Evolutionary conservation across 2,888 invertebrate genomes (phyloP).

Genomic region (Dexiosoma caninum): DNA sequence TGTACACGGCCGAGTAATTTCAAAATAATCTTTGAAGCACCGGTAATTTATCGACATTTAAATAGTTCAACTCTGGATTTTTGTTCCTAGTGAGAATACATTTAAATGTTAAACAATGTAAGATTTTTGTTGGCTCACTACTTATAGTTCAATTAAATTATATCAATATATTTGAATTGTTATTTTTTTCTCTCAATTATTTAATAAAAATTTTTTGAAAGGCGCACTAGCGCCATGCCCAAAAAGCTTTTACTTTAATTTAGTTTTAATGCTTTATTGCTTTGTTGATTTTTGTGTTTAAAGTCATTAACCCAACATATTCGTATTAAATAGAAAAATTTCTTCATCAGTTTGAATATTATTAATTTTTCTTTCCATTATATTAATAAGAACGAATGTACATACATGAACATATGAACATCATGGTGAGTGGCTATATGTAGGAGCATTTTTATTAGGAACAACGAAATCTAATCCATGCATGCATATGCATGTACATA

Average conservation of each 20-base stretch:
- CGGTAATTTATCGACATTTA: no score
- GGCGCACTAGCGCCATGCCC: conserved; percentile 25
- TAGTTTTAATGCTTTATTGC: not conserved
- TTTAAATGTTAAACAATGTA: not conserved
- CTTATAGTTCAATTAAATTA: not conserved
- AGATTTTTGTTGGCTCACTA: not conserved
- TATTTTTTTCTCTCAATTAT: not conserved
- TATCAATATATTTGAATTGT: not conserved
- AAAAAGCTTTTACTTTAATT: conserved; percentile 8
- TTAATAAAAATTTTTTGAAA: not conserved
- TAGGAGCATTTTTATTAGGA: no score
- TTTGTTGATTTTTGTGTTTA: not conserved
- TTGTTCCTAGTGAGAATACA: no score
- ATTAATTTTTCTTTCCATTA: not conserved
- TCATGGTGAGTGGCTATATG: no score
- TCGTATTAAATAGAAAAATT: not conserved
- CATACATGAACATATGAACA: not conserved
- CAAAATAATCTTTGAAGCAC: no score
- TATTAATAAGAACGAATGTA: not conserved
- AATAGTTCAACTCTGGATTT: no score
- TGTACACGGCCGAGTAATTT: no score
- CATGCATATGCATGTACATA: no score
- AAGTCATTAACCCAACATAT: conserved; percentile 1
- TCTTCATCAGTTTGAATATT: not conserved
- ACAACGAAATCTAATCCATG: no score